phyloP scores from a whole-genome alignment of 2,113 vertebrate species.

The Zosterops pallidus region DNA sequence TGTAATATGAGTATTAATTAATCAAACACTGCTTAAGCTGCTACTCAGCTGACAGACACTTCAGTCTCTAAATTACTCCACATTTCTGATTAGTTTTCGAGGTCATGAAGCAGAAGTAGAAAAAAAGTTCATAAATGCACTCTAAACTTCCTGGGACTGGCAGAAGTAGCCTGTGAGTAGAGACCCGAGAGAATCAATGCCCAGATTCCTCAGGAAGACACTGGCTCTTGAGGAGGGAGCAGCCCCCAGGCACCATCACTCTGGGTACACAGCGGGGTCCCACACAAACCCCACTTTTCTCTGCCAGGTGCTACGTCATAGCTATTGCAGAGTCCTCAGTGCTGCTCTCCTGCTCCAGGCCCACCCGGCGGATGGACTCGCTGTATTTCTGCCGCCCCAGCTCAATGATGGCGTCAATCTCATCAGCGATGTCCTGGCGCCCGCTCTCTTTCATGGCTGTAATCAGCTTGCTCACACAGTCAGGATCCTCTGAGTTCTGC shows the following conservation, averaged over 20 bases:
- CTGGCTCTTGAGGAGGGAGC: background rate
- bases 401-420: slow-evolving; percentile 83
- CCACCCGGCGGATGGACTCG: slow-evolving; percentile 82
- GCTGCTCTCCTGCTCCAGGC: slow-evolving; percentile 76
- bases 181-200: background rate
- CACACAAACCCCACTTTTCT: background rate
- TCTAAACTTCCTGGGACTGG: background rate
- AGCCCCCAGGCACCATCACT: background rate
- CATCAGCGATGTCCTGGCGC: slow-evolving; percentile 88
- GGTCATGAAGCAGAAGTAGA: background rate
- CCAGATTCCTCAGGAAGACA: background rate
- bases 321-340: slow-evolving; percentile 62
- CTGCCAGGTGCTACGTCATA: background rate
- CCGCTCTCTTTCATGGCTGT: slow-evolving; percentile 83
- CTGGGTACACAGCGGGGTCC: rapidly evolving
- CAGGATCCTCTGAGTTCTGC: slow-evolving; percentile 73
- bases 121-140: background rate
- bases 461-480: slow-evolving; percentile 78
- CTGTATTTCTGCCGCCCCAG: slow-evolving; percentile 87
- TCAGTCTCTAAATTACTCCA: background rate
- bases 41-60: background rate
- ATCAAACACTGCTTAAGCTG: background rate
- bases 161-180: background rate
- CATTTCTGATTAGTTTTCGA: background rate
- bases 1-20: background rate